phyloP scores from a whole-genome alignment of 2,797 vertebrate genomes.

The Poecilia gillii region DNA sequence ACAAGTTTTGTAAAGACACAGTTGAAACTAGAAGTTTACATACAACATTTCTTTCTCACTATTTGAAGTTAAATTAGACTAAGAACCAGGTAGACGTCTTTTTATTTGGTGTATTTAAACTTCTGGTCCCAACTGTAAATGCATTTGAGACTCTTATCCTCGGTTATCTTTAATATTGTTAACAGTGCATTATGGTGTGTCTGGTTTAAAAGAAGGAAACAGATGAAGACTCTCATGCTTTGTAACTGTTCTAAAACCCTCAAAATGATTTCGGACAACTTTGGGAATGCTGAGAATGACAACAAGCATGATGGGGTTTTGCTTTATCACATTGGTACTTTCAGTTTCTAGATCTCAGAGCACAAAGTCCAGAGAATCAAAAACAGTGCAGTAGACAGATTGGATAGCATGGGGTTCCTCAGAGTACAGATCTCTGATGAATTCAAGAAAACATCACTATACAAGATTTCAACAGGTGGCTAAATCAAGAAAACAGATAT shows the following conservation, averaged over 20 bases:
- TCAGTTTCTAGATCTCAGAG: neutral
- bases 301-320: neutral
- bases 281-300: neutral
- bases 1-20: neutral
- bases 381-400: neutral
- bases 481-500: neutral
- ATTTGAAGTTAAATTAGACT: neutral
- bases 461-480: neutral
- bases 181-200: neutral
- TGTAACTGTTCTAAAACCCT: neutral
- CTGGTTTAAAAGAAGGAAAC: neutral
- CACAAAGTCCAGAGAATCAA: neutral
- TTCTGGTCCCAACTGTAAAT: no score
- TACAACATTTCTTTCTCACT: neutral
- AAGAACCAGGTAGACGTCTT: neutral
- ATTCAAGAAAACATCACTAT: neutral
- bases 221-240: neutral
- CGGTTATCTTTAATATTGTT: neutral
- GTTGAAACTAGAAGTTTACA: neutral
- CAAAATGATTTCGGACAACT: neutral
- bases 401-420: neutral
- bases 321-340: neutral
- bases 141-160: neutral
- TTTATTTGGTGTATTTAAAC: no score
- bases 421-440: no score